Percentiles rank a stretch among this genome's conserved stretches.
Conservation (phyloP, 2,888 invertebrate genomes). For the Tiliacea aurago region DNA sequence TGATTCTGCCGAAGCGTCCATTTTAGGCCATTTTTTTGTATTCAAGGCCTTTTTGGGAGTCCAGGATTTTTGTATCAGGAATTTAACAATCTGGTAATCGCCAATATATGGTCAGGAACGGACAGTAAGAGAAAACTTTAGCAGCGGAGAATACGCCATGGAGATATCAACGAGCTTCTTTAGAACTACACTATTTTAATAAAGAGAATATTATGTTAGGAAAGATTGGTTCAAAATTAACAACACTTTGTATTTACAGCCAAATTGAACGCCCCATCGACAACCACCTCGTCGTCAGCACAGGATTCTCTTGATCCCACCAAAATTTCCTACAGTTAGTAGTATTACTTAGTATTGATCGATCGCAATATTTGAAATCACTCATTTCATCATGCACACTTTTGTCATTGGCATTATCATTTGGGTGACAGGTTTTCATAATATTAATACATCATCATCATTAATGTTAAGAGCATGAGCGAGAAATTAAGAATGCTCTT, state of each 20-base stretch:
- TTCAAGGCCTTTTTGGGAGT: background rate
- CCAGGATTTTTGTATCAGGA: no score
- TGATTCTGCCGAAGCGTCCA: no score
- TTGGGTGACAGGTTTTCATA: constrained; percentile 35
- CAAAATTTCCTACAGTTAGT: constrained; percentile 84
- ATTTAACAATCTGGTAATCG: no score
- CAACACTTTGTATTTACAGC: constrained; percentile 75
- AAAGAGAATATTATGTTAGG: background rate
- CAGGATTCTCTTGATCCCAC: constrained; percentile 78
- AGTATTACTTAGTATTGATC: constrained; percentile 25
- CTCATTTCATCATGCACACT: constrained; percentile 27
- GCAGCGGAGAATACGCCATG: background rate
- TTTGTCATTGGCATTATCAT: constrained; percentile 36
- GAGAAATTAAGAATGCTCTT: background rate
- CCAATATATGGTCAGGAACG: background rate
- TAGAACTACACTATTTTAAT: background rate
- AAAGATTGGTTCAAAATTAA: constrained; percentile 64
- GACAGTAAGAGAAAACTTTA: background rate
- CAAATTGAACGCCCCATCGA: constrained; percentile 78
- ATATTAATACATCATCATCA: constrained; percentile 4
- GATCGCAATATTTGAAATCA: constrained; percentile 8
- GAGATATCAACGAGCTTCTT: background rate
- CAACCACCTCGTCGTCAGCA: constrained; percentile 71
- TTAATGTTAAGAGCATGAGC: background rate
- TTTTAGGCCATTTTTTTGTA: no score